Percentiles rank a stretch among this genome's conserved stretches.
Evolutionary conservation across 1,140 invertebrate genomes (phyloP).

Genomic region (roundworm (Caenorhabditis elegans)): DNA sequence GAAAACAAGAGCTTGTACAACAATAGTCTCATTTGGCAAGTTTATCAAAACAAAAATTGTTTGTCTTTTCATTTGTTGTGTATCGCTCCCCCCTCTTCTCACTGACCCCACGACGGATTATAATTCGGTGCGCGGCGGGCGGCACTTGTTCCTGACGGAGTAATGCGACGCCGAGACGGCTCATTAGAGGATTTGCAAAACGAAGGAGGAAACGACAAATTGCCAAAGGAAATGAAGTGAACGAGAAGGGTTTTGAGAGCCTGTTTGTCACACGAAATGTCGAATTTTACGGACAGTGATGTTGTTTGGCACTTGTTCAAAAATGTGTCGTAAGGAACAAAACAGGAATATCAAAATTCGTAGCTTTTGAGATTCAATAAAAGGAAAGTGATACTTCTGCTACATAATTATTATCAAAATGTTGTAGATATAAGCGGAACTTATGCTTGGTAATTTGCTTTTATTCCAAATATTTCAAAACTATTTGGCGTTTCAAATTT

Average conservation of each 20-base stretch:
- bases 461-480: no score
- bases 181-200: conserved; percentile 14
- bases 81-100: not conserved
- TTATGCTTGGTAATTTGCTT: no score
- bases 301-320: no score
- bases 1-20: no score
- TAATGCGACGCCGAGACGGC: conserved; percentile 13
- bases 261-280: not conserved
- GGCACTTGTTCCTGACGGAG: conserved; percentile 21
- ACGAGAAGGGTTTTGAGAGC: not conserved
- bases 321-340: no score
- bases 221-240: not conserved
- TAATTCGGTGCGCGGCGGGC: conserved; percentile 19
- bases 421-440: no score
- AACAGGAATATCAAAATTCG: no score
- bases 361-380: no score
- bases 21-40: not conserved
- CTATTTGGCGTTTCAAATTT: no score
- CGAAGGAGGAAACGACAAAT: conserved; percentile 3
- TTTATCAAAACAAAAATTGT: conserved; percentile 25
- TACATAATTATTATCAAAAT: no score
- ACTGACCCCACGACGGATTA: conserved; percentile 17
- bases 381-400: no score
- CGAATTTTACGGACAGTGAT: not conserved
- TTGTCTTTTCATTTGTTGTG: conserved; percentile 32